Evolutionary conservation across 1,140 invertebrate genomes (phyloP).

Genomic region (Chrysomallon squamiferum): DNA sequence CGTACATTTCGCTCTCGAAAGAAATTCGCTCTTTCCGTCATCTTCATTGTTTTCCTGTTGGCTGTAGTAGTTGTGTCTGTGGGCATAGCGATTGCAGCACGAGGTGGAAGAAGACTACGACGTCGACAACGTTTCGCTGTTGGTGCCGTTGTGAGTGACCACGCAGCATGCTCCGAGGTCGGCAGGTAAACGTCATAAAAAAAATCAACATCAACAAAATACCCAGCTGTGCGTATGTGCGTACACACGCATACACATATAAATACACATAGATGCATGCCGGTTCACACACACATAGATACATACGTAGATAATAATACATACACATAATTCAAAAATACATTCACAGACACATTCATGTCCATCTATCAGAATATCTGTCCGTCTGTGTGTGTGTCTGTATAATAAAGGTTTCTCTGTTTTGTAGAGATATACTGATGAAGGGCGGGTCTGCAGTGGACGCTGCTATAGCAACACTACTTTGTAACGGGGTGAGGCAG

Average conservation of each 20-base stretch:
- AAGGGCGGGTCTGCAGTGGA: constrained; percentile 81
- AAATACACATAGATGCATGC: neutral
- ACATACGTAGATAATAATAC: too few relatives aligned
- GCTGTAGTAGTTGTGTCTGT: too few relatives aligned
- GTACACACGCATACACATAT: neutral
- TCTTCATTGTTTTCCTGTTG: too few relatives aligned
- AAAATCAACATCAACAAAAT: neutral
- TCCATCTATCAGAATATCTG: too few relatives aligned
- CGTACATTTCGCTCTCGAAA: too few relatives aligned
- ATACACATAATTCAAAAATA: neutral
- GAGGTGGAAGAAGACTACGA: too few relatives aligned
- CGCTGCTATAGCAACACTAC: constrained; percentile 79
- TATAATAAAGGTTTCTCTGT: too few relatives aligned
- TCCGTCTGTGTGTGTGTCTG: too few relatives aligned
- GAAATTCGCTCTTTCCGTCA: too few relatives aligned
- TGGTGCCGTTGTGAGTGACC: constrained; percentile 17
- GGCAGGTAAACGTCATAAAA: constrained; percentile 4
- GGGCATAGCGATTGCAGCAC: too few relatives aligned
- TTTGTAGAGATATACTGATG: constrained; percentile 46
- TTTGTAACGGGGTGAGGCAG: constrained; percentile 86
- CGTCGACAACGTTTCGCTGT: neutral
- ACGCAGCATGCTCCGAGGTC: constrained; percentile 16
- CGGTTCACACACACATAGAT: neutral
- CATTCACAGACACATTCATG: too few relatives aligned
- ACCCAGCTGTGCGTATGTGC: neutral